phyloP scores from a whole-genome alignment of 2,888 invertebrate genomes.

The Latrodectus elegans region DNA sequence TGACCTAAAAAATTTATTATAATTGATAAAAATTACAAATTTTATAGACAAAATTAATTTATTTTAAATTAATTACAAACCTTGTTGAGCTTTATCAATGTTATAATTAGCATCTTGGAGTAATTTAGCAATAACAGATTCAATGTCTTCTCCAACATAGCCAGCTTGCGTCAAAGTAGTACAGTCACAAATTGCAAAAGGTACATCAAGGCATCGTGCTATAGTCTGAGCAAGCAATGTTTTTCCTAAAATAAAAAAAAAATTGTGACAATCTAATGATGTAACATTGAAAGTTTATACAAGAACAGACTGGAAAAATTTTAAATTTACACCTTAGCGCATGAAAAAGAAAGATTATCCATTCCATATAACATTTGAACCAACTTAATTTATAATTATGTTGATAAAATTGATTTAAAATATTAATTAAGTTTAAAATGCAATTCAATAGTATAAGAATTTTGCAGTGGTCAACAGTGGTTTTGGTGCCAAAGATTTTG shows the following conservation, averaged over 20 bases:
- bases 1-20: too few relatives aligned
- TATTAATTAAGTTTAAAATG: too few relatives aligned
- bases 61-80: conserved; percentile 72
- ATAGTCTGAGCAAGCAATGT: conserved; percentile 97
- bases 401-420: too few relatives aligned
- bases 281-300: background rate
- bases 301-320: background rate
- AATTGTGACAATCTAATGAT: background rate
- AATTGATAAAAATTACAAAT: too few relatives aligned
- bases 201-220: conserved; percentile 97
- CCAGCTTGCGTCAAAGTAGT: conserved; percentile 96
- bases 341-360: background rate
- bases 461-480: too few relatives aligned
- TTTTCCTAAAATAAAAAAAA: conserved; percentile 82
- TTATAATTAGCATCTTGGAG: conserved; percentile 96
- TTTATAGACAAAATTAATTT: too few relatives aligned
- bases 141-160: conserved; percentile 99
- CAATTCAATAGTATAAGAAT: too few relatives aligned
- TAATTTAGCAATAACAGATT: conserved; percentile 96
- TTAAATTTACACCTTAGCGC: too few relatives aligned
- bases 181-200: conserved; percentile 99
- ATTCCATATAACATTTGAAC: background rate
- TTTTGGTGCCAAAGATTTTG: too few relatives aligned
- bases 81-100: conserved; percentile 96
- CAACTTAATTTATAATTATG: too few relatives aligned